Base-by-base conservation (phyloP, 2,797 vertebrate genomes). In the Distichodus sexfasciatus region DNA sequence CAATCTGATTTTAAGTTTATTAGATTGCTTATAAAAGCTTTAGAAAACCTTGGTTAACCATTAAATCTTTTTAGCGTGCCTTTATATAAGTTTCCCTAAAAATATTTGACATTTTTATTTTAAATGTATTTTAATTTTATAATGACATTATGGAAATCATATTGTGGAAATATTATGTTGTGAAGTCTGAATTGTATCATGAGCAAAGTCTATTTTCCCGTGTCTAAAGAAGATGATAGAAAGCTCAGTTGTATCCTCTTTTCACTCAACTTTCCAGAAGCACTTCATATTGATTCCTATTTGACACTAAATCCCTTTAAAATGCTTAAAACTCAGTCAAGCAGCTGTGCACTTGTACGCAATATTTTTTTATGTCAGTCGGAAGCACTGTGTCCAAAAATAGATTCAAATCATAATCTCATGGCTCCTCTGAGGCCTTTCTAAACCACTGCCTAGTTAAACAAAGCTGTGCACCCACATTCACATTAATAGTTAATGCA, bases 401-500 rank as follows among this genome's bases (percentile, higher is more conserved):
- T 29, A 28, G 17, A 40, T 55, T 1, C 10, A 53, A 55, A 28
- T 43, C 21, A 5, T 40, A 15, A 40, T 21, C 55, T 26, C 21
- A 1, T 57, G 33, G 24, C 33, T 10, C 33, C 35, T 38, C 19
- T 12, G 10, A 29, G 21, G 17, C 5, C 11, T 57, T 36, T 58
- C 12, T n/a, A 21, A n/a, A 26, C 1, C 35, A 8, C 55, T 40
- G 35, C 36, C 35, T 40, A 41, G 21, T 40, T 58, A 24, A 7
- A 35, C 28, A 44, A 21, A n/a, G 10, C 33, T 41, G n/a, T 21
- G 38, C 23, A n/a, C 36, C 44, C 23, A 64, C 23, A 17, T 46
- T 63, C 19, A 33, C 66, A 36, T 43, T 21, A 48, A 60, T 33
- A 47, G 35, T 70, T 71, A 43, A 36, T 68, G 26, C 28, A 69